Evolutionary conservation across 1,140 invertebrate genomes (phyloP).

Genomic region (Drosophila nigrodunni): DNA sequence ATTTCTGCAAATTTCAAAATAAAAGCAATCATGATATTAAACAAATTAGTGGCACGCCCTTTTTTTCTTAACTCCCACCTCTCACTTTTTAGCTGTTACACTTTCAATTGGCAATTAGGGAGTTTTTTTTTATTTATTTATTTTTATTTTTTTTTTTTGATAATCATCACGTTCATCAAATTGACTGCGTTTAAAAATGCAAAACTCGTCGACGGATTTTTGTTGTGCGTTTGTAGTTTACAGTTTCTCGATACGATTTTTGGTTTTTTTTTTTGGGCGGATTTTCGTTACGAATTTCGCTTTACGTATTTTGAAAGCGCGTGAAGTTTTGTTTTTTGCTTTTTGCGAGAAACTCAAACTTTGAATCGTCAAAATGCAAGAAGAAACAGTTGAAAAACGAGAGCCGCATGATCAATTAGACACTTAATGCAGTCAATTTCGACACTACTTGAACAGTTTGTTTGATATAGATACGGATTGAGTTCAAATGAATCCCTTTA

Average conservation of each 20-base stretch:
- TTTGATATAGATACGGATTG: background rate
- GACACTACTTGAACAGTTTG: background rate
- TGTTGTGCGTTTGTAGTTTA: too few species aligned
- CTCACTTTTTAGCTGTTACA: conserved; percentile 17
- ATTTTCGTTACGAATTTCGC: conserved; percentile 40
- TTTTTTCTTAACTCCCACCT: conserved; percentile 7
- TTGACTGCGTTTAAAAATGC: conserved; percentile 38
- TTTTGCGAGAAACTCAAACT: conserved; percentile 27
- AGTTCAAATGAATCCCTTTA: too few species aligned
- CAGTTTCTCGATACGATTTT: background rate
- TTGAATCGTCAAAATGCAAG: background rate
- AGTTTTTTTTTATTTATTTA: background rate
- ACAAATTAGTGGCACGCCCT: conserved; percentile 5
- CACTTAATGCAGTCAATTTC: background rate
- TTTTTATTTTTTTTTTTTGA: background rate
- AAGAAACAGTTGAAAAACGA: conserved; percentile 24
- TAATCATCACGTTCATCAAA: conserved; percentile 11
- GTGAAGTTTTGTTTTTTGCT: conserved; percentile 20
- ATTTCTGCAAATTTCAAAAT: background rate
- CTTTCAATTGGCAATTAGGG: conserved; percentile 28
- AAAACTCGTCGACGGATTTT: conserved; percentile 28
- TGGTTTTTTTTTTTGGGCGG: background rate
- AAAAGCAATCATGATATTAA: background rate
- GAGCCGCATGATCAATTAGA: conserved; percentile 48
- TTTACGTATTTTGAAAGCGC: conserved; percentile 40